Base-by-base conservation (phyloP, 2,797 vertebrate genomes). In the Zenarchopterus dispar region DNA sequence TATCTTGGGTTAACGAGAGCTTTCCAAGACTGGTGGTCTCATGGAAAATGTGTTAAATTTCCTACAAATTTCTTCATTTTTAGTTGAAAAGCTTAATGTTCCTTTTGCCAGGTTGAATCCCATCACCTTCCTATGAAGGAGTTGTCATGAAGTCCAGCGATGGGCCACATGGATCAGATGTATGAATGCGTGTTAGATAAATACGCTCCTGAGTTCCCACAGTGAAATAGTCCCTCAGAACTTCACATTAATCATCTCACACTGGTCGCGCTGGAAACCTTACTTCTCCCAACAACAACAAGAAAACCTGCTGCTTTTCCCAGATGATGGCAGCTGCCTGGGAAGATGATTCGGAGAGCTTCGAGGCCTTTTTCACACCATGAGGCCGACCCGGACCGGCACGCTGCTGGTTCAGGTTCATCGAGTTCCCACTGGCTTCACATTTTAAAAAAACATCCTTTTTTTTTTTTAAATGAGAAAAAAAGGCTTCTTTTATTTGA, bases 301-400 rank as follows among this genome's bases (percentile, higher is more conserved):
- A 57, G 65, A 43, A 18, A 55, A 67, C 88, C 87, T 47, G 82
- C 80, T 73, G 88, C 28, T 69, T 77, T 86, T 89, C 89, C 69
- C 86, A 90, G 71, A 85, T 78, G 58, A 64, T 46, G 81, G 69
- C 80, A 23, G 41, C 70, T 10, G 56, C 67, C 74, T 56, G 56
- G 19, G 60, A 72, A 54, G 67, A 72, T 1, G 31, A 63, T 17
- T 45, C 43, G 0, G 43, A 70, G 63, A 8, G 44, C 17, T 33
- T 0, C 0, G 31, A 62, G 70, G 56, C 73, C 69, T 69, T 62
- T 39, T 6, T 62, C 84, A 48, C 86, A 23, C 76, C 23, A 68
- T 48, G 84, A 70, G 31, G n/a, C 52, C 15, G 82, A 84, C 81
- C 85, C 10, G 50, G 61, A 54, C 47, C 82, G 33, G 80, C 36